Evolutionary conservation across 2,797 vertebrate species (phyloP).

Genomic region (Orientallactaga sibirica): DNA sequence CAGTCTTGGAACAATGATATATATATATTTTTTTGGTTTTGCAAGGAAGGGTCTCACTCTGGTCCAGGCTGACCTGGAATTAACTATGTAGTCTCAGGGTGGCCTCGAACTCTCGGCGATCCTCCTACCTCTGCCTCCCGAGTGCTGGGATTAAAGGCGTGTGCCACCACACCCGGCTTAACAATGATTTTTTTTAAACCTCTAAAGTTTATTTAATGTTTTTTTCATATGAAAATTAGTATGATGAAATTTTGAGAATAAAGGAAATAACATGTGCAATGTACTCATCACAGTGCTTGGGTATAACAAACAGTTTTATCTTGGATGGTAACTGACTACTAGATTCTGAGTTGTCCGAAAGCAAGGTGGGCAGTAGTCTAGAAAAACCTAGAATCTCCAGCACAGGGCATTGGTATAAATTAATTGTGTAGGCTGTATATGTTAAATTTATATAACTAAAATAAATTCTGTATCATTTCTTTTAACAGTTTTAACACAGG

Average conservation of each 20-base stretch:
- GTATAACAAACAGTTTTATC: neutral
- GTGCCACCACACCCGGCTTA: too few relatives aligned
- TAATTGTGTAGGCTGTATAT: neutral
- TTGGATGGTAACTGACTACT: neutral
- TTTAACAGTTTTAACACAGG: slow-evolving; percentile 93
- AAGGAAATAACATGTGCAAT: neutral
- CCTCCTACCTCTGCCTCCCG: too few relatives aligned
- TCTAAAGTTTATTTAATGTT: slow-evolving; percentile 51
- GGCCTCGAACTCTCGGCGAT: too few relatives aligned
- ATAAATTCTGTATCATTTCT: slow-evolving; percentile 62
- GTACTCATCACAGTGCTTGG: neutral
- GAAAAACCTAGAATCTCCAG: neutral
- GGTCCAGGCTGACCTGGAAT: too few relatives aligned
- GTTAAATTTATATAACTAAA: slow-evolving; percentile 54
- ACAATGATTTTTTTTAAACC: slow-evolving; percentile 25
- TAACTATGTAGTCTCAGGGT: too few relatives aligned
- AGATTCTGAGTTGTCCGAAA: slow-evolving; percentile 51
- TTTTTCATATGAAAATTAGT: neutral
- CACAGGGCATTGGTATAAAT: neutral
- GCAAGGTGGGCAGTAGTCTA: neutral
- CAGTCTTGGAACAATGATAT: neutral
- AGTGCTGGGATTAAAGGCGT: neutral
- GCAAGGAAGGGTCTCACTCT: too few relatives aligned
- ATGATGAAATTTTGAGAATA: slow-evolving; percentile 13
- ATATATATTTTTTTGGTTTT: too few relatives aligned